Base-by-base conservation (phyloP, 2,888 invertebrate genomes). In the Polietes domitor region DNA sequence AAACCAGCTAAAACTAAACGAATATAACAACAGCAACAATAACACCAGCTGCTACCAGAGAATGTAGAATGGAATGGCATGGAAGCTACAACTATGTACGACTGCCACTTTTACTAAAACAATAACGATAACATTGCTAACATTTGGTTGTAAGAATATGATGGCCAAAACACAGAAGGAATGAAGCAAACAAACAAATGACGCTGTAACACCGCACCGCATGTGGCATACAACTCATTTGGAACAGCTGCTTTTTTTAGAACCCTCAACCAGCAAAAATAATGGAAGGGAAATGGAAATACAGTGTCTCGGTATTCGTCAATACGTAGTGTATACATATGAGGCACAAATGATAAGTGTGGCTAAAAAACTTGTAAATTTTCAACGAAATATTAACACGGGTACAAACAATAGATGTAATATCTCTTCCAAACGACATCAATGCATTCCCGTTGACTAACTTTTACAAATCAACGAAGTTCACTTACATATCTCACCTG, bases 181-280 rank as follows among this genome's bases (percentile, higher is more conserved):
- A 24, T 58, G 58, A 24, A 21, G 55, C 24, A 24, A 55, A 63
- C 61, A 75, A 83, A 74, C 37, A 71, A 83, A 77, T 77, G 77
- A 74, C 75, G 80, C 53, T 65, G 70, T 75, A 71, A 55, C 37
- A 43, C 72, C 15, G 78, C 81, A 72, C 78, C 17, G 75, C 81
- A 78, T 65, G 78, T 72, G 81, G 81, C 63, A 80, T 50, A 70
- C 50, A 61, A 70, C 26, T 73, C n/a, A 77, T 77, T 77, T 61
- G 21, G 53, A 81, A 73, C 81, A 81, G 81, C 84, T 81, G 81
- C 53, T 68, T 72, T n/a, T n/a, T n/a, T 75, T 81, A 76, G 58
- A 68, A 50, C 47, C 32, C 70, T 55, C 17, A 28, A 70, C 37
- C n/a, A n/a, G 65, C 68, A 41, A 37, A 41, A 65, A 63, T 21